Base-by-base conservation (phyloP, 2,888 invertebrate genomes). In the Yponomeuta plumbellus region DNA sequence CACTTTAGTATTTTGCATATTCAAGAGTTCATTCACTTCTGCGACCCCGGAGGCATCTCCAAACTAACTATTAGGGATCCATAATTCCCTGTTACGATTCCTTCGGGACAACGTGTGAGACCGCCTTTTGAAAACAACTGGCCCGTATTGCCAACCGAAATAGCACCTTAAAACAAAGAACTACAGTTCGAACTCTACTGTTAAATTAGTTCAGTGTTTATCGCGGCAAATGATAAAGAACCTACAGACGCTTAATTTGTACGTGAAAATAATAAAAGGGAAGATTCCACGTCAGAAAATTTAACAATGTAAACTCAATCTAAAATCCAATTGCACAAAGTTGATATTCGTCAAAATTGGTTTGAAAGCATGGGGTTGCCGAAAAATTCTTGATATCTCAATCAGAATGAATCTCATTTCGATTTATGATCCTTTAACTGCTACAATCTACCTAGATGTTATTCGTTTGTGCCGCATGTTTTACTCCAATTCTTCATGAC, bases 21-120 rank as follows among this genome's bases (percentile, higher is more conserved):
- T 67, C 61, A 13, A 68, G 20, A 63, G 71, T 70, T 70, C 70
- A 68, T 72, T 73, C 71, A 71, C 72, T 66, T 65, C 39, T 64
- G 65, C 40, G 57, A 40, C 62, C 65, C 72, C 70, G 58, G 21
- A 66, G 70, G 72, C 67, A 21, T 57, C 13, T 52, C 66, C 70
- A 68, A 67, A 66, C 68, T 69, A 65, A 68, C 70, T 68, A 71
- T 72, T 71, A 72, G 40, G 68, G 66, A 61, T 59, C 67, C 67
- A 68, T 69, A 71, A 73, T 71, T 71, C 64, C 63, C 66, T 64
- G 61, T 56, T 72, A 70, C 69, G 68, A 70, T 66, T 61, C 67
- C 69, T 68, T 61, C 68, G 67, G 68, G 70, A 70, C 61, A 67
- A 72, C 44, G 71, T 73, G 73, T 70, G 72, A 72, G 73, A 72